Conservation (phyloP, 2,888 invertebrate genomes). For the Aricia artaxerxes region DNA sequence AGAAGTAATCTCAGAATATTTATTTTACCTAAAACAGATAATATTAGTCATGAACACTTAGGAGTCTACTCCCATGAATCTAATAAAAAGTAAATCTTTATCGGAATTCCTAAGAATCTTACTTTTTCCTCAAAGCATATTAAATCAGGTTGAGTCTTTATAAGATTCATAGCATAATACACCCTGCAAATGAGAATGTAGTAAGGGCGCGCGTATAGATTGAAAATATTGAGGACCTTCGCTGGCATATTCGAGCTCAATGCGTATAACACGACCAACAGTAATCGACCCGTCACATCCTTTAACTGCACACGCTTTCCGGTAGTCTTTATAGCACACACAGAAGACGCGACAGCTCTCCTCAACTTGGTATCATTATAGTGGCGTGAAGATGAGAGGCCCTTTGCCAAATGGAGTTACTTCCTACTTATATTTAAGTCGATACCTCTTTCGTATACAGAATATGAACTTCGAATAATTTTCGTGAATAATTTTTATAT, state of each 20-base stretch:
- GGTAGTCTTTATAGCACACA: conserved; percentile 58
- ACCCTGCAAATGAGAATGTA: conserved; percentile 69
- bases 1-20: too few relatives aligned
- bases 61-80: not conserved
- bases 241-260: conserved; percentile 75
- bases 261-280: conserved; percentile 62
- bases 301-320: conserved; percentile 61
- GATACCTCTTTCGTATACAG: conserved; percentile 70
- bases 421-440: conserved; percentile 77
- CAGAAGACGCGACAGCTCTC: conserved; percentile 59
- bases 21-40: not conserved
- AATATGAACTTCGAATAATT: conserved; percentile 41
- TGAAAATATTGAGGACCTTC: conserved; percentile 78
- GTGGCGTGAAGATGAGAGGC: conserved; percentile 70
- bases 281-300: conserved; percentile 61
- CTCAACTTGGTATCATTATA: conserved; percentile 64
- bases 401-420: conserved; percentile 78
- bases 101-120: conserved; percentile 35
- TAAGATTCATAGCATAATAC: conserved; percentile 77
- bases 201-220: conserved; percentile 75
- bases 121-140: conserved; percentile 47
- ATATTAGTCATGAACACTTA: too few relatives aligned
- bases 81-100: conserved; percentile 32
- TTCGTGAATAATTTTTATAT: conserved; percentile 6
- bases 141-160: conserved; percentile 71